A percentile compares a stretch with the other conserved stretches of the same genome.
These are phyloP conservation scores for Azemiops feae DNA, from an alignment of 2,113 vertebrate genomes.

Conservation along the genomic window DNA sequence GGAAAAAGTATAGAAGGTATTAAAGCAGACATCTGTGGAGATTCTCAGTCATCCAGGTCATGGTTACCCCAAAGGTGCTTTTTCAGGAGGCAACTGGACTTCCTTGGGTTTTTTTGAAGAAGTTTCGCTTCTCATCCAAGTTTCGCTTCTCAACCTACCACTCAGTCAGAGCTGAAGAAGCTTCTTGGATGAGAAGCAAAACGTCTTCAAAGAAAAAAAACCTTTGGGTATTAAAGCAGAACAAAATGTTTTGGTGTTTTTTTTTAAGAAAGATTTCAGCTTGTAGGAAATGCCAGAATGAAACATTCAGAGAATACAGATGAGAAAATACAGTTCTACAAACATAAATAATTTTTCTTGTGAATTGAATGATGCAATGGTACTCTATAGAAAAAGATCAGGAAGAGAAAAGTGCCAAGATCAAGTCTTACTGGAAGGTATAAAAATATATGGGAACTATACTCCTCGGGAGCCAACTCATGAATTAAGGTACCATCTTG, in stretches of 20 bases:
- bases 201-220: no score
- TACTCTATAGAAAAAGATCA: neutral
- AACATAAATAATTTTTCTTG: neutral
- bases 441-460: neutral
- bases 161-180: no score
- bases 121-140: no score
- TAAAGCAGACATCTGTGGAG: no score
- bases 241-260: no score
- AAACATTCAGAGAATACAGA: neutral
- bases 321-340: neutral
- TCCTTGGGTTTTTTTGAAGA: no score
- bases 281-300: neutral
- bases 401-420: neutral
- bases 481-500: neutral
- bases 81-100: no score
- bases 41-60: no score
- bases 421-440: neutral
- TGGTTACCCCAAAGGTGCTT: no score
- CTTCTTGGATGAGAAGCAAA: no score
- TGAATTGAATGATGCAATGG: neutral
- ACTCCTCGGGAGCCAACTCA: neutral
- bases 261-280: neutral
- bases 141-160: no score
- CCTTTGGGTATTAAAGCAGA: no score
- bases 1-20: neutral